These are phyloP conservation scores for Cosmia pyralina DNA, from an alignment of 2,888 invertebrate genomes.

Conservation along the genomic window DNA sequence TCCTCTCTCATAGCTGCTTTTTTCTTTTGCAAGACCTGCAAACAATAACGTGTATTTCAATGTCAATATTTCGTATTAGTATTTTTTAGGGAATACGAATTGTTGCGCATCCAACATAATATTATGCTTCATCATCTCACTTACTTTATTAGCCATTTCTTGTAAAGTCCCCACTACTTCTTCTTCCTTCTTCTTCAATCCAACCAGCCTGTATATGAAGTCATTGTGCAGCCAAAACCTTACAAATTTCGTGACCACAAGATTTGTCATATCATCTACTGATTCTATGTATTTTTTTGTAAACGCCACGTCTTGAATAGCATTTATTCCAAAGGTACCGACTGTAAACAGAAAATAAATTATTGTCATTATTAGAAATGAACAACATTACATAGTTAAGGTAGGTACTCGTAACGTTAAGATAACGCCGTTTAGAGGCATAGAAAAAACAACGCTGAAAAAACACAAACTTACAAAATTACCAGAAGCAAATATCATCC, in stretches of 20 bases:
- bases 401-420: no score
- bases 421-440: neutral
- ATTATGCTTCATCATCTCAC: neutral
- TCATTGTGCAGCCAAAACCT: slow-evolving; percentile 32
- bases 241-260: neutral
- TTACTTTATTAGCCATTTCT: slow-evolving; percentile 19
- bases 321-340: slow-evolving; percentile 21
- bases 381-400: neutral
- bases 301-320: slow-evolving; percentile 9
- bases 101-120: neutral
- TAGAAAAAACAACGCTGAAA: neutral
- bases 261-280: neutral
- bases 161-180: neutral
- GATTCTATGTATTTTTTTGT: slow-evolving; percentile 20
- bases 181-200: slow-evolving; percentile 32
- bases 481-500: neutral
- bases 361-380: neutral
- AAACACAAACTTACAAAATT: neutral
- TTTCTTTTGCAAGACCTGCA: slow-evolving; percentile 35
- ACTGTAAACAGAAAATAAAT: slow-evolving; percentile 16
- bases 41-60: neutral
- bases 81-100: neutral
- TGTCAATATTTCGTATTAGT: no score
- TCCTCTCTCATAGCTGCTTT: slow-evolving; percentile 8
- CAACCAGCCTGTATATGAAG: slow-evolving; percentile 10